Conservation (phyloP, 1,140 invertebrate species). For the Drosophila miranda region DNA sequence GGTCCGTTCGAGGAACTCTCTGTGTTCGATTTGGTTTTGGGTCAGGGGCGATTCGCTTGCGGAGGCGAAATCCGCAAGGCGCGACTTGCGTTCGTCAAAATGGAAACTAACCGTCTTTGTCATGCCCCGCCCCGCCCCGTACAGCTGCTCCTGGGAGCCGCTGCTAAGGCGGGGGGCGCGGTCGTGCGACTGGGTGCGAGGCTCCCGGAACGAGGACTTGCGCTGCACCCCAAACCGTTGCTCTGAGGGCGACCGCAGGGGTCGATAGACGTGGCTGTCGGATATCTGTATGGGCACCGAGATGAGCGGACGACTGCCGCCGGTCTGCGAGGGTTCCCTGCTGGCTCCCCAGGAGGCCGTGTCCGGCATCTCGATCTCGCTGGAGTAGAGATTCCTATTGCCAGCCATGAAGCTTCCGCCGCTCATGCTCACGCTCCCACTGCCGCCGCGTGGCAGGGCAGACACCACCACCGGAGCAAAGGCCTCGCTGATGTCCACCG, state of each 20-base stretch:
- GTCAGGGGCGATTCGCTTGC: conserved; percentile 63
- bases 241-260: conserved; percentile 63
- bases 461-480: conserved; percentile 73
- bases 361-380: conserved; percentile 63
- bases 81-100: conserved; percentile 80
- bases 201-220: conserved; percentile 63
- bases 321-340: conserved; percentile 53
- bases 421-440: conserved; percentile 32
- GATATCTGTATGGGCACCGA: conserved; percentile 71
- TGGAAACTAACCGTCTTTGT: conserved; percentile 82
- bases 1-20: conserved; percentile 77
- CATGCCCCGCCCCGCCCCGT: conserved; percentile 61
- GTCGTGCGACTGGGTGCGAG: conserved; percentile 76
- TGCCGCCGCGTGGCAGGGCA: conserved; percentile 43
- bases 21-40: conserved; percentile 75
- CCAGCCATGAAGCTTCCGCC: conserved; percentile 67
- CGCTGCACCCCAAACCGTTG: conserved; percentile 54
- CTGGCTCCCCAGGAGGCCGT: conserved; percentile 39
- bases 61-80: conserved; percentile 71
- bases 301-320: conserved; percentile 67
- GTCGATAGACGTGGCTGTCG: conserved; percentile 51
- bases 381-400: conserved; percentile 67
- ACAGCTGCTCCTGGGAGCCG: conserved; percentile 71
- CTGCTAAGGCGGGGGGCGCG: conserved; percentile 41
- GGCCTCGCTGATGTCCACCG: conserved; percentile 63